Conservation (phyloP, 2,797 vertebrate species). For the Schizopygopsis pylzovi region DNA sequence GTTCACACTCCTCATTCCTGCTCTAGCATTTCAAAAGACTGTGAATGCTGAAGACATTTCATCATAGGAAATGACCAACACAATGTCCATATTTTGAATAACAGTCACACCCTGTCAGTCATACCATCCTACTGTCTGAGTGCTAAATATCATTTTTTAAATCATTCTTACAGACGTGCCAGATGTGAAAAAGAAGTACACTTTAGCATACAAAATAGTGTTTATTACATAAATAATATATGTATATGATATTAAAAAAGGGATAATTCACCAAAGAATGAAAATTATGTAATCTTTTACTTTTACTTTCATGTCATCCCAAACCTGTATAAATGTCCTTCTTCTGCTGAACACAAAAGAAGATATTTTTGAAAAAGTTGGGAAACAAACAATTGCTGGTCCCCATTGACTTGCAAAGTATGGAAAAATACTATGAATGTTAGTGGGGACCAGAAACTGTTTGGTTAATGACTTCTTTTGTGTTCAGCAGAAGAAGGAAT, state of each 20-base stretch:
- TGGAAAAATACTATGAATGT: not conserved
- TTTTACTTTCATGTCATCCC: too few species aligned
- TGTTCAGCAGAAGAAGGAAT: not conserved
- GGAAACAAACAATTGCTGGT: not conserved
- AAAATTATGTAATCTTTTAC: not conserved
- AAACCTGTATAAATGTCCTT: not conserved
- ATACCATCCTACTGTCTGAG: not conserved
- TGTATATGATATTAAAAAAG: not conserved
- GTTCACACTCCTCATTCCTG: slow-evolving; percentile 47
- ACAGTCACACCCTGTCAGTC: slow-evolving; percentile 21
- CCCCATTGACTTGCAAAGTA: not conserved
- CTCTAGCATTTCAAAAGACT: slow-evolving; percentile 32
- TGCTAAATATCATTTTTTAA: not conserved
- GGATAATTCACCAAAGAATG: not conserved
- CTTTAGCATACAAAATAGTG: not conserved
- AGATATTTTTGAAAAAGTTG: not conserved
- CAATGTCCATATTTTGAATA: slow-evolving; percentile 32
- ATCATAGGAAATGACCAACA: slow-evolving; percentile 52
- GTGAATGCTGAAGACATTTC: slow-evolving; percentile 16
- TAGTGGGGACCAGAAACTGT: not conserved
- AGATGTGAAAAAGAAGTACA: not conserved
- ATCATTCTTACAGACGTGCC: not conserved
- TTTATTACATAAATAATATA: not conserved
- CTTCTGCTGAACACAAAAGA: not conserved
- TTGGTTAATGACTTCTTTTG: not conserved